A percentile compares a stretch with the other conserved stretches of the same genome.
These are phyloP conservation scores for Sebastes matsubarae DNA, from an alignment of 2,797 vertebrate species.

Conservation along the genomic window DNA sequence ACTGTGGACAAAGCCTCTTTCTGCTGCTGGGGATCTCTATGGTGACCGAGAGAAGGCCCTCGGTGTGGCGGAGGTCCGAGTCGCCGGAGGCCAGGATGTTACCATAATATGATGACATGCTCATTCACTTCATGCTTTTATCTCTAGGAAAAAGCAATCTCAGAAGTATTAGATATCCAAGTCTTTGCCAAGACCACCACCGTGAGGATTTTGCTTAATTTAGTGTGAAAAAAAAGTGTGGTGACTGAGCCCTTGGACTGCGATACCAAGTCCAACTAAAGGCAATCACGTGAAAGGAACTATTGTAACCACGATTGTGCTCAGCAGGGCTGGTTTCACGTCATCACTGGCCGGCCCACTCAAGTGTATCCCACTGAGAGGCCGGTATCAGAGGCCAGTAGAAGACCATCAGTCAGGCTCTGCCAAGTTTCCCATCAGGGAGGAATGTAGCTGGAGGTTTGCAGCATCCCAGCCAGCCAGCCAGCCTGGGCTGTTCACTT, in stretches of 20 bases:
- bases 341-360: constrained; percentile 27
- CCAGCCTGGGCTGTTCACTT: background rate
- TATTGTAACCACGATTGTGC: constrained; percentile 4
- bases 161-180: background rate
- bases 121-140: constrained; percentile 22
- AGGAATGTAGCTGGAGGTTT: constrained; percentile 45
- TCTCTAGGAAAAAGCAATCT: background rate
- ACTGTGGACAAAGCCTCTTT: constrained; percentile 69
- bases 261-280: background rate
- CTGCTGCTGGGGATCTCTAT: constrained; percentile 66
- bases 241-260: background rate
- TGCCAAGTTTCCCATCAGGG: constrained; percentile 53
- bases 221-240: background rate
- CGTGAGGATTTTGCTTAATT: background rate
- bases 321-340: constrained; percentile 2
- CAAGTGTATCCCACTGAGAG: constrained; percentile 18
- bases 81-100: constrained; percentile 47
- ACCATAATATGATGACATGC: constrained; percentile 53
- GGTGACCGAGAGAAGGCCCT: constrained; percentile 47
- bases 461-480: constrained; percentile 25
- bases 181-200: background rate
- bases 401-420: constrained; percentile 17
- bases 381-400: constrained; percentile 23
- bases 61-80: constrained; percentile 30
- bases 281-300: constrained; percentile 32